Percentiles rank a stretch among this genome's conserved stretches.
Evolutionary conservation across 1,140 invertebrate species (phyloP).

Genomic region (Wiebesia pumilae): DNA sequence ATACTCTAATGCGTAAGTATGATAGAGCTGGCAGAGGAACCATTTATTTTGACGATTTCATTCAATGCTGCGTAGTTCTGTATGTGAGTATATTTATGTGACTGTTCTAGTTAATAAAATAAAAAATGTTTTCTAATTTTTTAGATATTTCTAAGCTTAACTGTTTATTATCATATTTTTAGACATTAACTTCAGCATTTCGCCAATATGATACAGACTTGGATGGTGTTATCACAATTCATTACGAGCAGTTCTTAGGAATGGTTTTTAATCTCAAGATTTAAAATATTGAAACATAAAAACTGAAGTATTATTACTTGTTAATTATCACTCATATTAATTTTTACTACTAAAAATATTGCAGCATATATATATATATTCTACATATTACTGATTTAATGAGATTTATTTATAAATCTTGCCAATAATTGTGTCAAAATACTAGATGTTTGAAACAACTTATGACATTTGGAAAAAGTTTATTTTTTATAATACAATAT

Average conservation of each 20-base stretch:
- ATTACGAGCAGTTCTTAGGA: constrained; percentile 97
- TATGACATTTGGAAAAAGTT: not conserved
- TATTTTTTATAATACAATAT: not conserved
- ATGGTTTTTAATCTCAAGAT: constrained; percentile 96
- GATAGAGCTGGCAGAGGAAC: constrained; percentile 92
- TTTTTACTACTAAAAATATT: constrained; percentile 2
- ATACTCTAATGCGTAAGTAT: constrained; percentile 92
- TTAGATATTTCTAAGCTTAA: constrained; percentile 37
- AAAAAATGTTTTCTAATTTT: not conserved
- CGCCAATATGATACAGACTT: constrained; percentile 92
- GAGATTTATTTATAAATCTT: constrained; percentile 11
- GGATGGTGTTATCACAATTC: constrained; percentile 96
- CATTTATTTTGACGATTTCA: constrained; percentile 99
- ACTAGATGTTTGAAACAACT: not conserved
- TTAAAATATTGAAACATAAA: constrained; percentile 69
- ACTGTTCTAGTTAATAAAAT: not conserved
- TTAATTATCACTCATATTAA: not conserved
- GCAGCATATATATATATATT: not conserved
- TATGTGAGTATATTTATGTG: constrained; percentile 84
- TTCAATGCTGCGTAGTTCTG: constrained; percentile 95
- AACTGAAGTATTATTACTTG: not conserved
- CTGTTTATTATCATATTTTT: constrained; percentile 73
- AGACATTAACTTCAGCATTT: constrained; percentile 94
- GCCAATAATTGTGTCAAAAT: constrained; percentile 49
- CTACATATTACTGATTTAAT: not conserved